Evolutionary conservation across 1,140 invertebrate genomes (phyloP).

Genomic region (Nymphalis io): DNA sequence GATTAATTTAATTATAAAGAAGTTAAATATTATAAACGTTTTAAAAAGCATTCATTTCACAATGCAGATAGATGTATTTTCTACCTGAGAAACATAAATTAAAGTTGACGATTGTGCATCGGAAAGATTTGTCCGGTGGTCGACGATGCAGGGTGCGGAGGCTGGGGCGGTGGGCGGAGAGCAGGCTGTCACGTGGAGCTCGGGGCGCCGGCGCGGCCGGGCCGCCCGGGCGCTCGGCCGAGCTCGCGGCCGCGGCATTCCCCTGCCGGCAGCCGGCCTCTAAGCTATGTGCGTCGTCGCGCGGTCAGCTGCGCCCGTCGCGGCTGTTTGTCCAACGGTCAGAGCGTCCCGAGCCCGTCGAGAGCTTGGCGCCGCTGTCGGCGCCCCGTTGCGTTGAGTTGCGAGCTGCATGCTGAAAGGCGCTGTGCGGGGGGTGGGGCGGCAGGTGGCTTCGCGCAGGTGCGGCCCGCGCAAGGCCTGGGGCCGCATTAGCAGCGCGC

Average conservation of each 20-base stretch:
- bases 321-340: conserved; percentile 49
- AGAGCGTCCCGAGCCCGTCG: conserved; percentile 49
- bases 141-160: conserved; percentile 36
- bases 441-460: conserved; percentile 65
- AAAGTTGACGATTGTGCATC: conserved; percentile 70
- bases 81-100: conserved; percentile 42
- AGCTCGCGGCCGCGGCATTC: conserved; percentile 65
- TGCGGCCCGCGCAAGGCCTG: conserved; percentile 67
- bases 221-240: conserved; percentile 63
- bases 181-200: conserved; percentile 70
- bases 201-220: conserved; percentile 73
- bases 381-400: conserved; percentile 50
- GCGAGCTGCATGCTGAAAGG: conserved; percentile 57
- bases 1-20: too few relatives aligned
- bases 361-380: conserved; percentile 46
- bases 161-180: conserved; percentile 37
- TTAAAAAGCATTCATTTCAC: background rate
- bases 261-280: conserved; percentile 61
- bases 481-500: conserved; percentile 63
- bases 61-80: conserved; percentile 16
- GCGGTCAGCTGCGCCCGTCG: conserved; percentile 50
- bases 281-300: conserved; percentile 63
- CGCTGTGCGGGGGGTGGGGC: conserved; percentile 57
- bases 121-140: conserved; percentile 60
- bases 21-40: too few relatives aligned